Evolutionary conservation across 2,113 vertebrate genomes (phyloP).

Genomic region (Grus americana): DNA sequence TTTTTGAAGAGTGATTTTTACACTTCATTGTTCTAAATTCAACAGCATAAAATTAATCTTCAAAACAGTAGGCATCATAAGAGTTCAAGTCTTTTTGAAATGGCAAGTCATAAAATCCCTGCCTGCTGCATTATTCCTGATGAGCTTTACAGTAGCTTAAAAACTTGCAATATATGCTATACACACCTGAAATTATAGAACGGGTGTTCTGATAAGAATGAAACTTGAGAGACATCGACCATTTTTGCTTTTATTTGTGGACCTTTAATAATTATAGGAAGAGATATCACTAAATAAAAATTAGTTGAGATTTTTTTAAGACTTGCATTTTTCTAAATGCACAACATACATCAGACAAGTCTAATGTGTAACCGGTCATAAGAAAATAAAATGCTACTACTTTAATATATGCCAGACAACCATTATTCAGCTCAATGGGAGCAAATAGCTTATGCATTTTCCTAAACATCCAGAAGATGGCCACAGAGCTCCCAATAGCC

Average conservation of each 20-base stretch:
- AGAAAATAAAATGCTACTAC: not conserved
- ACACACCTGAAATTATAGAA: not conserved
- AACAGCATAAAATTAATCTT: not conserved
- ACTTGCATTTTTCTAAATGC: not conserved
- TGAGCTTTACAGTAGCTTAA: not conserved
- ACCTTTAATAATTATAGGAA: not conserved
- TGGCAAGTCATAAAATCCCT: not conserved
- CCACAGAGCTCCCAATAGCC: slow-evolving; percentile 28
- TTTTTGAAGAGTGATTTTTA: not conserved
- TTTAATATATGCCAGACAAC: not conserved
- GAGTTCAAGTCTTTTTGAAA: not conserved
- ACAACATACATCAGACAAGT: not conserved
- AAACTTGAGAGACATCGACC: not conserved
- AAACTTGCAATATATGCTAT: not conserved
- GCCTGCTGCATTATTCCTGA: not conserved
- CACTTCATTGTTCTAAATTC: not conserved
- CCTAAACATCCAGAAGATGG: slow-evolving; percentile 60
- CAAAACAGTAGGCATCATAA: not conserved
- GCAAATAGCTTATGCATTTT: slow-evolving; percentile 1
- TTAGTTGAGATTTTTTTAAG: not conserved
- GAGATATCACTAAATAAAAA: not conserved
- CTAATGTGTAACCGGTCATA: not conserved
- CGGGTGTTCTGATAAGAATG: not conserved
- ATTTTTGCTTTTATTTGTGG: not conserved
- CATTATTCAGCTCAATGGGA: not conserved